Evolutionary conservation across 37 sponge, comb jelly and placozoan species (phyloP).

Genomic region (Tethya wilhelma): DNA sequence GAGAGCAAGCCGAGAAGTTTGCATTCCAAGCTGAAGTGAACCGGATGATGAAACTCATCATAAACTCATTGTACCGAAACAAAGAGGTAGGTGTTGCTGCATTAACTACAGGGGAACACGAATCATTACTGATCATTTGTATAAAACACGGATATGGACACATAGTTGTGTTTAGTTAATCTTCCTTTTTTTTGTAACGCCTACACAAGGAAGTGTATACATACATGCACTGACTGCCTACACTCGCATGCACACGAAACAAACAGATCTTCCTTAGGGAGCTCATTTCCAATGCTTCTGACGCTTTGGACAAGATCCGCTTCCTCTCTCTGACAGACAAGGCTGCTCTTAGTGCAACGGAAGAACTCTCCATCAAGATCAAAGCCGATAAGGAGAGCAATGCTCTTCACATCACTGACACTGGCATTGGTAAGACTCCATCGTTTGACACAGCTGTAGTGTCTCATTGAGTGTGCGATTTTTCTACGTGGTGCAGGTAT

Average conservation of each 20-base stretch:
- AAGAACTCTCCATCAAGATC: conserved; percentile 93
- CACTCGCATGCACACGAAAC: not conserved
- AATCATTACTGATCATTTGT: not conserved
- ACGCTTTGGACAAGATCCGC: conserved; percentile 98
- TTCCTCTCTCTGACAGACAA: conserved; percentile 97
- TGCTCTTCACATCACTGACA: conserved; percentile 94
- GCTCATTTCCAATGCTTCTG: conserved; percentile 98
- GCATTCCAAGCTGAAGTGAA: conserved; percentile 96
- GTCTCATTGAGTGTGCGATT: not conserved
- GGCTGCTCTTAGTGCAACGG: conserved; percentile 71
- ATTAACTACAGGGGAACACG: not conserved
- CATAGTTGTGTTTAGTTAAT: not conserved
- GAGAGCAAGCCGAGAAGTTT: conserved; percentile 92
- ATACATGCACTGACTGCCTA: no score
- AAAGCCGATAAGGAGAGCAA: conserved; percentile 90
- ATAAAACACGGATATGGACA: no score
- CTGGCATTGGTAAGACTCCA: conserved; percentile 80
- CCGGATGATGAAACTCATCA: conserved; percentile 99
- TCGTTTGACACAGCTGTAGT: not conserved
- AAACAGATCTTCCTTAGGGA: conserved; percentile 97
- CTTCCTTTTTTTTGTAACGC: not conserved
- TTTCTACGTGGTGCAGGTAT: conserved; percentile 63
- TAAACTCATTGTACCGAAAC: conserved; percentile 98
- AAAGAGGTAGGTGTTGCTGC: conserved; percentile 80
- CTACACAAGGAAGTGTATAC: no score